Base-by-base conservation (phyloP, 2,113 vertebrate species). In the Thalassoma bifasciatum region DNA sequence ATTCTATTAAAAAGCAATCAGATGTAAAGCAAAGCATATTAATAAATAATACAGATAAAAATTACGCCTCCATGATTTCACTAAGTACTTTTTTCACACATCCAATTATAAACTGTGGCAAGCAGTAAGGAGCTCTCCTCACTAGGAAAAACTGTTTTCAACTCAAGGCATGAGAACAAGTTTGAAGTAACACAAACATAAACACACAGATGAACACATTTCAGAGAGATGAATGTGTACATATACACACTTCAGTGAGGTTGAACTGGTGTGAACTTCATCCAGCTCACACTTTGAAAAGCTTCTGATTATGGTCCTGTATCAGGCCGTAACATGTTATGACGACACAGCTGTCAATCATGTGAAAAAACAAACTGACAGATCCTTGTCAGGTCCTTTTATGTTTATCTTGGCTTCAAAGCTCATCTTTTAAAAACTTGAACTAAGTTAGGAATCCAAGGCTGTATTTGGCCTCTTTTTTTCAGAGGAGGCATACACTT, bases 1-100 rank as follows among this genome's bases (percentile, higher is more conserved):
- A 59, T 79, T 88, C 44, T 63, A 53, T 79, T 72, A 86, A 80
- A 58, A 73, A 47, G 36, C 51, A 79, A 77, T 84, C 73, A 73
- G 71, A 75, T 74, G 70, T 66, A 77, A 85, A 77, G 53, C 34
- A 68, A 81, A 64, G 40, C 51, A 65, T 66, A 70, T 78, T 70
- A 81, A 77, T 81, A 73, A 79, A 65, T 66, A 60, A 49, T 73
- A 74, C 51, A 54, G 66, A 83, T 72, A 53, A 81, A 82, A 83
- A 77, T 83, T 77, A 77, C 0, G 19, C 46, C 40, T 84, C 40
- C 66, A 30, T 65, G 51, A 77, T 81, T 81, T 57, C 38, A 40
- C 51, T n/a, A 10, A 63, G n/a, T 19, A 66, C 40, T 59, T 66
- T 36, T 71, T 61, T 8, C 36, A 65, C 38, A 54, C 14, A 77